Percentiles rank a stretch among this genome's conserved stretches.
These are phyloP conservation scores for Drosophila pegasa DNA, from an alignment of 2,888 invertebrate species.

Conservation along the genomic window DNA sequence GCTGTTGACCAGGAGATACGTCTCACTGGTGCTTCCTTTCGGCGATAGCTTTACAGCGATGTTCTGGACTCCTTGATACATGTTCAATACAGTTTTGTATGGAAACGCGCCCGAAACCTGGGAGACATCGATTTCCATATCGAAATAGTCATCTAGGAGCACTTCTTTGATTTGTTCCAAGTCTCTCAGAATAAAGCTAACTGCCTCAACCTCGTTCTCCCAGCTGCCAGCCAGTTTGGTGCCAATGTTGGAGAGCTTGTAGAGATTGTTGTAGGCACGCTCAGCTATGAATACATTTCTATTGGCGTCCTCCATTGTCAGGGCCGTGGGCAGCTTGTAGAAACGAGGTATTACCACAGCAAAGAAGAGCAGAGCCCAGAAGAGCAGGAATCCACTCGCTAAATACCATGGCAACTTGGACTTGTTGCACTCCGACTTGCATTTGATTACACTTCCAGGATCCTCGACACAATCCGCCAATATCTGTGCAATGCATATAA, in stretches of 20 bases:
- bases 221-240: constrained; percentile 87
- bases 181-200: constrained; percentile 84
- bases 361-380: constrained; percentile 67
- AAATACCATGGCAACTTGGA: constrained; percentile 62
- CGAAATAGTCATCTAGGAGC: constrained; percentile 66
- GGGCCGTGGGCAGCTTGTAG: constrained; percentile 58
- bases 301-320: constrained; percentile 47
- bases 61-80: constrained; percentile 82
- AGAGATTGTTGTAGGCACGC: constrained; percentile 85
- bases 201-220: constrained; percentile 88
- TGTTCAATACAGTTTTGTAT: constrained; percentile 53
- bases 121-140: constrained; percentile 79
- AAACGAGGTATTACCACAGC: constrained; percentile 58
- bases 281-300: constrained; percentile 88
- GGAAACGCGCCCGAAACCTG: constrained; percentile 70
- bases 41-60: constrained; percentile 78
- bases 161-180: constrained; percentile 61
- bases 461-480: constrained; percentile 7
- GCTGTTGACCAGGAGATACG: constrained; percentile 88
- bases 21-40: constrained; percentile 57
- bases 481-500: background rate
- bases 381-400: constrained; percentile 56
- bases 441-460: background rate
- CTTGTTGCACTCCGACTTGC: constrained; percentile 7
- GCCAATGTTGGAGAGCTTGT: constrained; percentile 44